phyloP scores from a whole-genome alignment of 92 coral and sea anemone genomes.

The Micromussa lordhowensis region DNA sequence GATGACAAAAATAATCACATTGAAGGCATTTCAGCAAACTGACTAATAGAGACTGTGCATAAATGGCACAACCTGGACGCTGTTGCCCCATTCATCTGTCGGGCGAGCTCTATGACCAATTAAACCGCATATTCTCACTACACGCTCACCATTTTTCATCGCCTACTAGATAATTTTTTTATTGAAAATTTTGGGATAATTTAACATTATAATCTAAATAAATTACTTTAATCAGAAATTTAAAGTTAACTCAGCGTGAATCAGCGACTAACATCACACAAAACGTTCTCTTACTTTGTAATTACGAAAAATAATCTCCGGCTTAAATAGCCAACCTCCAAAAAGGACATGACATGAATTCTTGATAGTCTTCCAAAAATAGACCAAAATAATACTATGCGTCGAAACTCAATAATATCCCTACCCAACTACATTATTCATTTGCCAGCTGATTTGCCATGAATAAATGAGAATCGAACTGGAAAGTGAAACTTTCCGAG shows the following conservation, averaged over 20 bases:
- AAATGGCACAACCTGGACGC: neutral
- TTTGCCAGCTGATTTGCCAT: neutral
- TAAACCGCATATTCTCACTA: neutral
- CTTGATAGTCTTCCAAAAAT: neutral
- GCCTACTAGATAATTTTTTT: neutral
- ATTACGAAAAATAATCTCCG: neutral
- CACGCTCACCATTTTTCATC: neutral
- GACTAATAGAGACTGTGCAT: neutral
- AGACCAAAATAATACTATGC: neutral
- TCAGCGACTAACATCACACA: neutral
- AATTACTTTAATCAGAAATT: neutral
- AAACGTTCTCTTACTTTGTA: neutral
- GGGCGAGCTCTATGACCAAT: too few relatives aligned
- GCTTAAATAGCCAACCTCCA: neutral
- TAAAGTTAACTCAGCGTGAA: neutral
- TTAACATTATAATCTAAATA: neutral
- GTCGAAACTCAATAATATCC: neutral
- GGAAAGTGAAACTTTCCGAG: neutral
- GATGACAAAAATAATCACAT: neutral
- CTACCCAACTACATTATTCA: neutral
- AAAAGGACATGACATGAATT: neutral
- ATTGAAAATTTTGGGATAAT: neutral
- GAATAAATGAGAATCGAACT: neutral
- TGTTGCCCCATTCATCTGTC: neutral
- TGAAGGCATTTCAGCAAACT: neutral